phyloP scores from a whole-genome alignment of 1,140 invertebrate species.

The Hirudo medicinalis region DNA sequence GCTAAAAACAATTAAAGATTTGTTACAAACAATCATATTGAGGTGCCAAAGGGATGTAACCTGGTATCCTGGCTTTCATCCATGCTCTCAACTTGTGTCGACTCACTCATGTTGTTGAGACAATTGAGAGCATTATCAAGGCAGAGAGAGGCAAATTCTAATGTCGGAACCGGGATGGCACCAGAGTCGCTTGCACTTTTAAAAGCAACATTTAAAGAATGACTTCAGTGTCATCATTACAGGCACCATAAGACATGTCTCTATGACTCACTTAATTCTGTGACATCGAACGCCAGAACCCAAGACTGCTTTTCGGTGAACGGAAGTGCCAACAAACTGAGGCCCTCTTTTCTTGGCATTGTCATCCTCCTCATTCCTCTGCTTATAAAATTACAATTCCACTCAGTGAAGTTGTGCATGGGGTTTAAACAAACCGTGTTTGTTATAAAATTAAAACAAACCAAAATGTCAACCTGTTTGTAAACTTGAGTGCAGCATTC shows the following conservation, averaged over 20 bases:
- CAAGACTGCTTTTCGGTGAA: neutral
- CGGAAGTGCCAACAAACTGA: constrained; percentile 4
- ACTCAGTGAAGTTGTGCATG: neutral
- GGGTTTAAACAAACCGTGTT: neutral
- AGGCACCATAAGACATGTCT: neutral
- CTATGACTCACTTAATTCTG: neutral
- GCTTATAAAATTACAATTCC: neutral
- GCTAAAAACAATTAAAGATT: neutral
- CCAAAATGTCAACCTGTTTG: constrained; percentile 29
- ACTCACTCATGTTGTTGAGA: constrained; percentile 4
- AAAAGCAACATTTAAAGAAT: constrained; percentile 5
- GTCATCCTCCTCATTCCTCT: neutral
- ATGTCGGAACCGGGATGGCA: constrained; percentile 64
- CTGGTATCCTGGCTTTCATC: neutral
- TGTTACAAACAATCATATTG: neutral
- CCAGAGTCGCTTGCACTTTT: constrained; percentile 25
- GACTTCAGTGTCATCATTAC: neutral
- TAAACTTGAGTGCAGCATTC: constrained; percentile 55
- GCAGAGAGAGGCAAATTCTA: constrained; percentile 77
- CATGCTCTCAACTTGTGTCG: neutral
- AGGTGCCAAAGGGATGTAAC: neutral
- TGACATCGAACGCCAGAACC: constrained; percentile 11
- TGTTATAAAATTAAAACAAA: neutral
- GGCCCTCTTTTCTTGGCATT: neutral
- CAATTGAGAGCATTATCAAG: constrained; percentile 62